phyloP scores from a whole-genome alignment of 2,797 vertebrate species.

The Typhlichthys subterraneus region DNA sequence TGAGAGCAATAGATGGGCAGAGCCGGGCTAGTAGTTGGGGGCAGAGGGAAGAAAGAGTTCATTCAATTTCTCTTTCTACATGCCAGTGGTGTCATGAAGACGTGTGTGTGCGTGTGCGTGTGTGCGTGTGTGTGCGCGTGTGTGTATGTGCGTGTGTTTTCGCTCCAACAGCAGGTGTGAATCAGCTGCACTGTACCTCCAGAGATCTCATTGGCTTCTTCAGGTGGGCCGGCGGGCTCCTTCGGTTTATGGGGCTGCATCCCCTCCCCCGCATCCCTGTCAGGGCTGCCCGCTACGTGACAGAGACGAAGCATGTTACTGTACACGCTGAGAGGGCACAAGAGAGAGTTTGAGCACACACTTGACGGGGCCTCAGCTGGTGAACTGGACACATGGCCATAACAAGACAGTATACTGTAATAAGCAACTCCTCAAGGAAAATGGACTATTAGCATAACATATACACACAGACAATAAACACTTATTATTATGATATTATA shows the following conservation, averaged over 20 bases:
- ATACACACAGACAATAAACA: not conserved
- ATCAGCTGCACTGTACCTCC: constrained; percentile 77
- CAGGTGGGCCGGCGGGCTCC: constrained; percentile 53
- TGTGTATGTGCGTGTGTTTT: constrained; percentile 19
- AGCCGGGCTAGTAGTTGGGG: no score
- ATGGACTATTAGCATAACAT: not conserved
- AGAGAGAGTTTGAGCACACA: not conserved
- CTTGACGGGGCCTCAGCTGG: not conserved
- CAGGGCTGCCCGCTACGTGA: constrained; percentile 56
- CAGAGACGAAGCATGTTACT: constrained; percentile 18
- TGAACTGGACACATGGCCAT: not conserved
- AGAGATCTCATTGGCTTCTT: constrained; percentile 75
- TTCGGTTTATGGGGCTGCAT: constrained; percentile 61
- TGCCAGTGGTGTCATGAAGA: constrained; percentile 1
- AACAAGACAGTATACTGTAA: not conserved
- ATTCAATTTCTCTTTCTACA: no score
- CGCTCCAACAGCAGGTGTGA: not conserved
- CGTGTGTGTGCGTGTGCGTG: not conserved
- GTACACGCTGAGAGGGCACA: constrained; percentile 3
- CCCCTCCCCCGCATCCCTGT: constrained; percentile 47
- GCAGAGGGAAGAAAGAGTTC: no score
- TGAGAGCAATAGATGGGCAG: no score
- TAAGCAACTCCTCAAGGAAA: not conserved
- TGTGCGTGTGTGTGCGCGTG: no score
- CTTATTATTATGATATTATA: no score